Evolutionary conservation across 1,140 invertebrate genomes (phyloP).

Genomic region (Lepidurus apus): DNA sequence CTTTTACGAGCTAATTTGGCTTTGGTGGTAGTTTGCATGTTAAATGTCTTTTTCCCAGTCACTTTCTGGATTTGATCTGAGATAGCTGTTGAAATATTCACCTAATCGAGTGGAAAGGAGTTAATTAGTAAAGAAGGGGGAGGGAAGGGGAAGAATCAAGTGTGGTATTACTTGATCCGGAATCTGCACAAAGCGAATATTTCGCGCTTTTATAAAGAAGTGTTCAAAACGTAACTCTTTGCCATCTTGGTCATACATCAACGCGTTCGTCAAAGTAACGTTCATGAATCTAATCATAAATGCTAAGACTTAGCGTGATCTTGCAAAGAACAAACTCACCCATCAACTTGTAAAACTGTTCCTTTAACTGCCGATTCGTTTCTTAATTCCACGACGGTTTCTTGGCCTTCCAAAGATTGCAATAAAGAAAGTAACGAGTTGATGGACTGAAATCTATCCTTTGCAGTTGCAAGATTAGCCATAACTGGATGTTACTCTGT

Average conservation of each 20-base stretch:
- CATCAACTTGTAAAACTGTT: constrained; percentile 53
- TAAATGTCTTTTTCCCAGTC: background rate
- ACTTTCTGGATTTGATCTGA: constrained; percentile 25
- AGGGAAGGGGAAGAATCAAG: background rate
- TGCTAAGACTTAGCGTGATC: constrained; percentile 25
- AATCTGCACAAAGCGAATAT: constrained; percentile 61
- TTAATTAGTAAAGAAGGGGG: background rate
- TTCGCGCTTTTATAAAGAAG: constrained; percentile 58
- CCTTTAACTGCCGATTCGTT: constrained; percentile 59
- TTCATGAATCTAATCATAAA: constrained; percentile 58
- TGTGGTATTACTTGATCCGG: constrained; percentile 53
- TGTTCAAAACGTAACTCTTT: constrained; percentile 47
- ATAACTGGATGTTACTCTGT: background rate
- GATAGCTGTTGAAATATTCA: constrained; percentile 30
- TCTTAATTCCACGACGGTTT: constrained; percentile 59
- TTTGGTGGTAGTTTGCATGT: constrained; percentile 29
- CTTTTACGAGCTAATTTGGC: constrained; percentile 32
- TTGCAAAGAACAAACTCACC: constrained; percentile 45
- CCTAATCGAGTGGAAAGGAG: background rate
- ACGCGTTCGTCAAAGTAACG: constrained; percentile 55
- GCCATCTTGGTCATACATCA: constrained; percentile 53
- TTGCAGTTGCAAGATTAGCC: constrained; percentile 26
- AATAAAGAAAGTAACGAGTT: constrained; percentile 49
- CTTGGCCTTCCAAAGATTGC: constrained; percentile 56
- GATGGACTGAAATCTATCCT: constrained; percentile 30